Base-by-base conservation (phyloP, 2,797 vertebrate species). In the Dendrocincla fuliginosa region DNA sequence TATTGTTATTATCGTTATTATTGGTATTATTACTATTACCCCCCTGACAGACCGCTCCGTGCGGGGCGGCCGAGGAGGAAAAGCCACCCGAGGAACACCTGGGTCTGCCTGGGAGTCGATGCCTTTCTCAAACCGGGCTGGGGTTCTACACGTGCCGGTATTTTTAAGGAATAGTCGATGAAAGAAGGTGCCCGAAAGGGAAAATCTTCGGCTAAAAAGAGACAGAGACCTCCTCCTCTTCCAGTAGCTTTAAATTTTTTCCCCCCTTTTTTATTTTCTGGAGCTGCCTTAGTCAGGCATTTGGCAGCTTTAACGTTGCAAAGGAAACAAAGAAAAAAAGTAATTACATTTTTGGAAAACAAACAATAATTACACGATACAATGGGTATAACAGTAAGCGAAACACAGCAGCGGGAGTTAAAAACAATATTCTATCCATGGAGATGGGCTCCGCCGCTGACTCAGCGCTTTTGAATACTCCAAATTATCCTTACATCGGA, bases 311-410 rank as follows among this genome's bases (percentile, higher is more conserved):
- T 96, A 95, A 69, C 41, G 81, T 57, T 80, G 87, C 46, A 82
- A 94, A 84, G 90, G 52, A 95, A 97, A 96, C 92, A 95, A 89
- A 95, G 93, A 5, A 87, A 89, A 64, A 35, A 82, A 61, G 96
- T 98, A 98, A 98, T 98, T 98, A 98, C 96, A 97, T 97, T 97
- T 97, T 91, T 95, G 96, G 96, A 96, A 98, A 98, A 95, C 96
- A 97, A 98, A 97, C 97, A 97, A 96, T 97, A 97, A 97, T 97
- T 97, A 98, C 96, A 97, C 44, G 68, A 96, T 94, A 83, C 80
- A 96, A 95, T 94, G 91, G 87, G 96, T 93, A 87, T 93, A 97
- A 91, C 92, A 95, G 97, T 93, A 96, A 96, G 93, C 5, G 71
- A 94, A 93, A 89, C 91, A 90, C 86, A 95, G 84, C 88, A 80